Percentiles rank a stretch among this genome's conserved stretches.
Conservation (phyloP, 2,888 invertebrate species). For the Drosophila fungiperda region DNA sequence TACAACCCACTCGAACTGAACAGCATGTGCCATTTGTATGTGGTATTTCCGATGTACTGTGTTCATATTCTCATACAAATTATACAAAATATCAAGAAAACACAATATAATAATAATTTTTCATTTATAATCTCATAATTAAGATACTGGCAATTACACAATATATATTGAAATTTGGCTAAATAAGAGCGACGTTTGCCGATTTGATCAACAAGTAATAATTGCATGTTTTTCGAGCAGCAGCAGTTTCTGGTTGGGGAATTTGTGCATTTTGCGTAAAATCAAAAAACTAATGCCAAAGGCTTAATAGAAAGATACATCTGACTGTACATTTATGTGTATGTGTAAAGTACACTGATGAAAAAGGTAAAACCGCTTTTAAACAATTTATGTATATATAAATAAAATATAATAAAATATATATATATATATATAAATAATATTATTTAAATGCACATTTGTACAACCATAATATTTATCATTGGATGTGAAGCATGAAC, state of each 20-base stretch:
- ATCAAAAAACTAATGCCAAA: not conserved
- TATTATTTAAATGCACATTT: not conserved
- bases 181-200: not conserved
- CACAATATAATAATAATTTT: not conserved
- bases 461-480: slow-evolving; percentile 3
- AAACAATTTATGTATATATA: slow-evolving; percentile 31
- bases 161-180: not conserved
- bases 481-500: slow-evolving; percentile 44
- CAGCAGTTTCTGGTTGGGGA: not conserved
- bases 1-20: slow-evolving; percentile 15
- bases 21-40: not conserved
- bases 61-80: not conserved
- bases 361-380: slow-evolving; percentile 24
- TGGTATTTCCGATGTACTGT: not conserved
- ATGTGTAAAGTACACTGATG: not conserved
- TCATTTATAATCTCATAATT: not conserved
- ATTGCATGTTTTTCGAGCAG: not conserved
- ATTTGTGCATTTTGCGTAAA: not conserved
- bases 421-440: not conserved
- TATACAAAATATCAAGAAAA: slow-evolving; percentile 1
- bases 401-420: not conserved
- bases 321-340: not conserved
- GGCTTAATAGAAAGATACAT: not conserved
- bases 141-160: not conserved
- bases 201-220: not conserved